phyloP scores from a whole-genome alignment of 2,888 invertebrate genomes.

The Aethes cnicana region DNA sequence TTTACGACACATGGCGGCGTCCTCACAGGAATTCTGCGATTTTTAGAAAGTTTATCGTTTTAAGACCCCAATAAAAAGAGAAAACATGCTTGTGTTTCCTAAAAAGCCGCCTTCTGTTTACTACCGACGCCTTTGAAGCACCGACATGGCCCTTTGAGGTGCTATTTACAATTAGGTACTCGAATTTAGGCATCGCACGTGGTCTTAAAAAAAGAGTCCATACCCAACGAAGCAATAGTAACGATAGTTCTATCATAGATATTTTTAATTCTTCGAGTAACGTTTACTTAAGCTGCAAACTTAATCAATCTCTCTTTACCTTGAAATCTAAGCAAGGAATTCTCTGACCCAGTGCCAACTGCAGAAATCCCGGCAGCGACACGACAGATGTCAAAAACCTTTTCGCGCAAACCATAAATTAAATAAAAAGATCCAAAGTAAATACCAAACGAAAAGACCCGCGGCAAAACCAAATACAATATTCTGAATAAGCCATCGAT shows the following conservation, averaged over 20 bases:
- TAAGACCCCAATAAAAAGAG: conserved; percentile 55
- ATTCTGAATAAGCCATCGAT: conserved; percentile 83
- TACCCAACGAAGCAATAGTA: no score
- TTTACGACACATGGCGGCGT: conserved; percentile 45
- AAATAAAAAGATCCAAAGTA: conserved; percentile 78
- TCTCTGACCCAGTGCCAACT: conserved; percentile 12
- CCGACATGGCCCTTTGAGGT: conserved; percentile 33
- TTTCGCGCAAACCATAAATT: conserved; percentile 66
- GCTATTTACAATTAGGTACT: conserved; percentile 17
- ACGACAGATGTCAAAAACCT: conserved; percentile 71
- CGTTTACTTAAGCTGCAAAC: no score
- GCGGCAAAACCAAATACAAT: conserved; percentile 79
- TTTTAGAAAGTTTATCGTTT: conserved; percentile 68
- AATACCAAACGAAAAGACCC: conserved; percentile 75
- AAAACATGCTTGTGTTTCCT: conserved; percentile 54
- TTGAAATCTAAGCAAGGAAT: not conserved
- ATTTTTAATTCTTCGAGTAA: no score
- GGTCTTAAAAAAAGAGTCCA: conserved; percentile 2
- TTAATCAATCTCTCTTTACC: no score
- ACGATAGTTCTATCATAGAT: not conserved
- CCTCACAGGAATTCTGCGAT: conserved; percentile 38
- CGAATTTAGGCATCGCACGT: conserved; percentile 10
- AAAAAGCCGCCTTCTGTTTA: conserved; percentile 58
- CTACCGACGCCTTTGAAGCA: conserved; percentile 38
- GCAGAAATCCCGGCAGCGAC: conserved; percentile 40